Evolutionary conservation across 2,797 vertebrate genomes (phyloP).

Genomic region (Pampus argenteus): DNA sequence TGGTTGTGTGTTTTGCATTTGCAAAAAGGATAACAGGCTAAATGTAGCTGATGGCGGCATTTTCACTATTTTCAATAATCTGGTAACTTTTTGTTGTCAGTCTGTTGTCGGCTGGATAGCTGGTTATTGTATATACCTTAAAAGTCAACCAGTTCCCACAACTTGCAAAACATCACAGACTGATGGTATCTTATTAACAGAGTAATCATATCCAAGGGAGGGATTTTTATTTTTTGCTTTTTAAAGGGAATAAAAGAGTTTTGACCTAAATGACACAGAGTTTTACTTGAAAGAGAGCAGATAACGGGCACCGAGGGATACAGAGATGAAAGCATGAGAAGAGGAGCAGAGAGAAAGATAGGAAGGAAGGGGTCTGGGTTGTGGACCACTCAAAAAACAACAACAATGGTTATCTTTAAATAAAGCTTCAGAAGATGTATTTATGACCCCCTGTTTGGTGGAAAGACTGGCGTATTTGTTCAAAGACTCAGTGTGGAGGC

Average conservation of each 20-base stretch:
- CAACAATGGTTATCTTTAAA: conserved; percentile 80
- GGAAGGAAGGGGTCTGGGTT: conserved; percentile 71
- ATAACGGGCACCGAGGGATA: conserved; percentile 53
- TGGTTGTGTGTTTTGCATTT: neutral
- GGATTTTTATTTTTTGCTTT: conserved; percentile 17
- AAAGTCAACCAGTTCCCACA: neutral
- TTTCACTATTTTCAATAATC: neutral
- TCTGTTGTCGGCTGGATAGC: too few species aligned
- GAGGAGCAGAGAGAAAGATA: conserved; percentile 63
- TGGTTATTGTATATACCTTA: neutral
- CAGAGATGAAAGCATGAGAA: conserved; percentile 69
- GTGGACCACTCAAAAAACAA: conserved; percentile 32
- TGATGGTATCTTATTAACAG: conserved; percentile 29
- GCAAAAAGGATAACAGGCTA: neutral
- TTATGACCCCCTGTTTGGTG: conserved; percentile 57
- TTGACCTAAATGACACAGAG: conserved; percentile 37
- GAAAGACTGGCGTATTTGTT: conserved; percentile 43
- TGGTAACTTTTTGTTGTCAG: neutral
- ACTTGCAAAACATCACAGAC: conserved; percentile 25
- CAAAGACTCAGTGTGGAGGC: conserved; percentile 36
- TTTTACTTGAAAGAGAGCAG: conserved; percentile 55
- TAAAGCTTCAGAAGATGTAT: conserved; percentile 72
- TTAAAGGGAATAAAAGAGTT: conserved; percentile 31
- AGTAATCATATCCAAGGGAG: conserved; percentile 10
- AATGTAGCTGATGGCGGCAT: neutral